Conservation (phyloP, 2,113 vertebrate genomes). For the Pteruthius melanotis region DNA sequence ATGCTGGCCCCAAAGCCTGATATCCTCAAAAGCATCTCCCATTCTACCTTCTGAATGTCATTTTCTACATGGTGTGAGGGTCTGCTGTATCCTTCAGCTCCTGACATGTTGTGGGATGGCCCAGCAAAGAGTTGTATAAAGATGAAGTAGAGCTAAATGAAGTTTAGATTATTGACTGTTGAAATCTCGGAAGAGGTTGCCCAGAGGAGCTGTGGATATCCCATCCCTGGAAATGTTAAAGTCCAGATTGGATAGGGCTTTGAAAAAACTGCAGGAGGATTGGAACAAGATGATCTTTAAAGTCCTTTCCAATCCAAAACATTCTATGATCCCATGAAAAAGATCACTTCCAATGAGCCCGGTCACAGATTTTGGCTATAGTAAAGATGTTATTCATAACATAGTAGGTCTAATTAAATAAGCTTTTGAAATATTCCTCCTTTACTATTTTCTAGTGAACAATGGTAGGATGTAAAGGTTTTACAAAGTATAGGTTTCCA, state of each 20-base stretch:
- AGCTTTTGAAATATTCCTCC: neutral
- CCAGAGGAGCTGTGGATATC: neutral
- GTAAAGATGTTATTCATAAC: neutral
- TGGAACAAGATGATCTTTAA: neutral
- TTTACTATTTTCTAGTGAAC: neutral
- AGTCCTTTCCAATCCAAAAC: neutral
- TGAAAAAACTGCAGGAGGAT: neutral
- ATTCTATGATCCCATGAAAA: neutral
- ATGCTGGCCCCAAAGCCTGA: neutral
- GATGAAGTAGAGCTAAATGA: neutral
- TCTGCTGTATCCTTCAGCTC: neutral
- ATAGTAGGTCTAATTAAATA: neutral
- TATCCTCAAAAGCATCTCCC: neutral
- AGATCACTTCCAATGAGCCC: accelerated
- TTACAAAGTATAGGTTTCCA: neutral
- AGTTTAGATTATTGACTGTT: neutral
- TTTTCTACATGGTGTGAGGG: neutral
- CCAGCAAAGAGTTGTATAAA: neutral
- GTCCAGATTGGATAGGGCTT: neutral
- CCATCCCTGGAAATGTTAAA: neutral
- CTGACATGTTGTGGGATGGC: neutral
- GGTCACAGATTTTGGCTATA: neutral
- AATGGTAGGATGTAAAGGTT: neutral
- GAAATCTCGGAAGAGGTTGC: neutral
- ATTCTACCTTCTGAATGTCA: neutral